phyloP scores from a whole-genome alignment of 1,140 invertebrate species.

The Drosophila ironensis region DNA sequence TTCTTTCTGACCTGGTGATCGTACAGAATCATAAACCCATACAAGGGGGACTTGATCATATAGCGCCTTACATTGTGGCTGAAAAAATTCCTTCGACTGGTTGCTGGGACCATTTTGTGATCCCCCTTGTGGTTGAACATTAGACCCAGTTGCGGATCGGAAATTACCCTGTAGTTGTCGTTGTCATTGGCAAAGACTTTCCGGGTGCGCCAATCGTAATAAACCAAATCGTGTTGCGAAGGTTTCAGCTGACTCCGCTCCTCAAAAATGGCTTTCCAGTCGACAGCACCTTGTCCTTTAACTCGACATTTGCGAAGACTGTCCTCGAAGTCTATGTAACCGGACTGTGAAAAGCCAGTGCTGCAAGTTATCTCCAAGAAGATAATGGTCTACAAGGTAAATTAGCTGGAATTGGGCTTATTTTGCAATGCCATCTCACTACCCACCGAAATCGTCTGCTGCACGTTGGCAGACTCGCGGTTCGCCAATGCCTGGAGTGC shows the following conservation, averaged over 20 bases:
- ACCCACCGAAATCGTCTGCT: conserved; percentile 53
- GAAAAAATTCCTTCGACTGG: conserved; percentile 4
- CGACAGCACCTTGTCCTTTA: conserved; percentile 17
- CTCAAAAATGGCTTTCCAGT: conserved; percentile 56
- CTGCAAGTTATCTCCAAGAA: conserved; percentile 42
- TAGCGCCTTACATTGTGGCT: conserved; percentile 17
- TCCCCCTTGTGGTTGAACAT: conserved; percentile 61
- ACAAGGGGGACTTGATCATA: conserved; percentile 14
- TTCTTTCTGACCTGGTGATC: conserved; percentile 43
- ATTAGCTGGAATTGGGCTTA: neutral
- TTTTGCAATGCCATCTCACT: neutral
- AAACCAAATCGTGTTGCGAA: conserved; percentile 46
- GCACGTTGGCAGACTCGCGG: conserved; percentile 39
- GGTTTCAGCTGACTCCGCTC: conserved; percentile 25
- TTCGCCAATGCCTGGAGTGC: conserved; percentile 22
- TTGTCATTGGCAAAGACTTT: conserved; percentile 31
- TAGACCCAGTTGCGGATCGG: conserved; percentile 40
- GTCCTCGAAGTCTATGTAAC: conserved; percentile 63
- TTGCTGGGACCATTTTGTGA: conserved; percentile 53
- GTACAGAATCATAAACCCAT: conserved; percentile 32
- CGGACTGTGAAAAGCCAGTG: conserved; percentile 58
- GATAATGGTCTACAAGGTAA: conserved; percentile 56
- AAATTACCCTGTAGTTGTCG: conserved; percentile 50
- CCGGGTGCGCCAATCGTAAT: conserved; percentile 45
- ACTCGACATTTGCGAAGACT: conserved; percentile 38